A percentile compares a stretch with the other conserved stretches of the same genome.
phyloP scores from a whole-genome alignment of 2,797 vertebrate species.

The Pitangus sulphuratus region DNA sequence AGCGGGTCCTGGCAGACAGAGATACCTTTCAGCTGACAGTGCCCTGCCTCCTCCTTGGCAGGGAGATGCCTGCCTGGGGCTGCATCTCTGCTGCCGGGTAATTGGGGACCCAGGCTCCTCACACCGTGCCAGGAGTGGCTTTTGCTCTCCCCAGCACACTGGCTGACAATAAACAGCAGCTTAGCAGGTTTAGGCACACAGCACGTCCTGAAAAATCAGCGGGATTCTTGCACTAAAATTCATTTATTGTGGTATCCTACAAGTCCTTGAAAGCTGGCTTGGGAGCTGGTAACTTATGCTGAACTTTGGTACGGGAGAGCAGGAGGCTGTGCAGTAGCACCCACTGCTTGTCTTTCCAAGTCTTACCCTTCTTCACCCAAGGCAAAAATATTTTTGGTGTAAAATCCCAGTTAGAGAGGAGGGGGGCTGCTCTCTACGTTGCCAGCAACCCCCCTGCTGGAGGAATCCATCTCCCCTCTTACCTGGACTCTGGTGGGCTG shows the following conservation, averaged over 20 bases:
- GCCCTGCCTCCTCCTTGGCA: constrained; percentile 1
- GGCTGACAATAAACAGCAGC: not conserved
- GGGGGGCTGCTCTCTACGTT: not conserved
- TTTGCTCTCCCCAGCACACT: not conserved
- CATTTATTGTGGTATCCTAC: not conserved
- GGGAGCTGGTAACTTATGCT: not conserved
- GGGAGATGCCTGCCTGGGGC: not conserved
- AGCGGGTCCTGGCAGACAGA: not conserved
- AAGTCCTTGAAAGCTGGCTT: constrained; percentile 11
- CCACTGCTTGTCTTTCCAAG: not conserved
- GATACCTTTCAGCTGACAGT: constrained; percentile 11
- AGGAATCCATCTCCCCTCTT: not conserved
- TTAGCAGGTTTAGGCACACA: not conserved
- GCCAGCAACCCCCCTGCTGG: not conserved
- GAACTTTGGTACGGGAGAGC: not conserved
- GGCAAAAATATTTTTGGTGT: not conserved
- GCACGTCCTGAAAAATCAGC: not conserved
- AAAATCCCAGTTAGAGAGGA: not conserved
- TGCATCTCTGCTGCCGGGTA: not conserved
- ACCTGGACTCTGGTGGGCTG: constrained; percentile 89
- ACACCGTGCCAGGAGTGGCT: fast-evolving
- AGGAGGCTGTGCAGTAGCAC: not conserved
- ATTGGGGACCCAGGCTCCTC: not conserved
- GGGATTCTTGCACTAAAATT: not conserved
- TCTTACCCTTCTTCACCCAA: not conserved